A percentile compares a stretch with the other conserved stretches of the same genome.
Conservation (phyloP, 2,888 invertebrate genomes). For the Tholera decimalis region DNA sequence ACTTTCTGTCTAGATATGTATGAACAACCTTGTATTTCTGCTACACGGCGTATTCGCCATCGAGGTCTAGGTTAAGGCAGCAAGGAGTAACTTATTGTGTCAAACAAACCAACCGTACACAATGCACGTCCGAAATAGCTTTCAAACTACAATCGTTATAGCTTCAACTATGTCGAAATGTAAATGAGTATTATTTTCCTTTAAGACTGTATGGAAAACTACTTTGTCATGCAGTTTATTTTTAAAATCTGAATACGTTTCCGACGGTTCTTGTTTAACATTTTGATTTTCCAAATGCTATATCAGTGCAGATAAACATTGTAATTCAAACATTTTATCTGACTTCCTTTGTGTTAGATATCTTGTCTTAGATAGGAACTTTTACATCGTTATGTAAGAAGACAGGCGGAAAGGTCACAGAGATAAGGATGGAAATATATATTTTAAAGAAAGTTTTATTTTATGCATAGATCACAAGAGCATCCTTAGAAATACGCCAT, state of each 20-base stretch:
- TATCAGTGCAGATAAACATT: constrained; percentile 5
- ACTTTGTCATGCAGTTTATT: constrained; percentile 22
- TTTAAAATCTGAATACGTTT: constrained; percentile 15
- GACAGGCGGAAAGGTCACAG: constrained; percentile 7
- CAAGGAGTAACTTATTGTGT: constrained; percentile 17
- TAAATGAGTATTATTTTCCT: constrained; percentile 12
- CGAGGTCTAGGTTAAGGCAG: constrained; percentile 43
- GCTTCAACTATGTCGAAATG: not conserved
- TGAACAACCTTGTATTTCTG: constrained; percentile 34
- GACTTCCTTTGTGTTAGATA: constrained; percentile 15
- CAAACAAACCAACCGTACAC: constrained; percentile 20
- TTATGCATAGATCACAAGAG: not conserved
- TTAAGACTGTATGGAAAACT: not conserved
- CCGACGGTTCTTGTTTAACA: constrained; percentile 9
- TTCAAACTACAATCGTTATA: constrained; percentile 7
- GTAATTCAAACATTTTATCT: constrained; percentile 25
- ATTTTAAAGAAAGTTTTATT: constrained; percentile 5
- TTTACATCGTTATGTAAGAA: constrained; percentile 15
- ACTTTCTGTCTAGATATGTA: not conserved
- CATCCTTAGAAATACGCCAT: not conserved
- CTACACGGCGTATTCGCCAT: constrained; percentile 10
- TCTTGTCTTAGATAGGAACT: not conserved
- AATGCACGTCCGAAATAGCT: constrained; percentile 24
- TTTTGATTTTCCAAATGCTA: constrained; percentile 21
- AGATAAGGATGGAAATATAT: constrained; percentile 10